phyloP scores from a whole-genome alignment of 2,888 invertebrate genomes.

The Lasioglossum vierecki region DNA sequence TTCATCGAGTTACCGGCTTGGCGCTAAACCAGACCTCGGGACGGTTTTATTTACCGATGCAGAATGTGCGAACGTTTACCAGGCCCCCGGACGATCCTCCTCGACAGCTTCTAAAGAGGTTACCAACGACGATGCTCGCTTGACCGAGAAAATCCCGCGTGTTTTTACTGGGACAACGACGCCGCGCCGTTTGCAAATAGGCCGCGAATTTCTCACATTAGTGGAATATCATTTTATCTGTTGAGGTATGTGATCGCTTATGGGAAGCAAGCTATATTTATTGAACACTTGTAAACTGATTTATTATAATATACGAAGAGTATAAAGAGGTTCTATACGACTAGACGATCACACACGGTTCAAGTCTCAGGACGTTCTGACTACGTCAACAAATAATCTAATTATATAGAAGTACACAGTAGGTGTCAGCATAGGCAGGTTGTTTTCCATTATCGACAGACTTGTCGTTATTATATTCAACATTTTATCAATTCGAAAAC shows the following conservation, averaged over 20 bases:
- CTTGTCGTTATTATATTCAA: too few relatives aligned
- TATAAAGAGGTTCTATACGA: too few relatives aligned
- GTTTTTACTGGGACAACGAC: neutral
- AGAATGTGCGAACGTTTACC: slow-evolving; percentile 11
- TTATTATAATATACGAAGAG: too few relatives aligned
- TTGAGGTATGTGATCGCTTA: too few relatives aligned
- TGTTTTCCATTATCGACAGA: too few relatives aligned
- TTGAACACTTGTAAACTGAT: too few relatives aligned
- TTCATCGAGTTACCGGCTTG: slow-evolving; percentile 42
- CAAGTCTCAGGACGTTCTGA: too few relatives aligned
- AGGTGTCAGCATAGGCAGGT: too few relatives aligned
- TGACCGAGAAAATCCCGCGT: neutral
- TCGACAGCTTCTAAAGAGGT: slow-evolving; percentile 1
- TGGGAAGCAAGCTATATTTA: too few relatives aligned
- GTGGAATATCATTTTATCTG: neutral
- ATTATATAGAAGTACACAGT: too few relatives aligned
- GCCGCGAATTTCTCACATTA: neutral
- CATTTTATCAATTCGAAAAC: neutral
- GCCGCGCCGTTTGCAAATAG: neutral
- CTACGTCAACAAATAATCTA: too few relatives aligned
- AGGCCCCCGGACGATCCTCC: neutral
- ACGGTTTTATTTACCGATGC: slow-evolving; percentile 36
- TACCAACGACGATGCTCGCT: neutral
- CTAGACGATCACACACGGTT: too few relatives aligned
- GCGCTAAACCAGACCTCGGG: slow-evolving; percentile 26